A percentile compares a stretch with the other conserved stretches of the same genome.
phyloP scores from a whole-genome alignment of 2,888 invertebrate species.

The Agriotes lineatus region DNA sequence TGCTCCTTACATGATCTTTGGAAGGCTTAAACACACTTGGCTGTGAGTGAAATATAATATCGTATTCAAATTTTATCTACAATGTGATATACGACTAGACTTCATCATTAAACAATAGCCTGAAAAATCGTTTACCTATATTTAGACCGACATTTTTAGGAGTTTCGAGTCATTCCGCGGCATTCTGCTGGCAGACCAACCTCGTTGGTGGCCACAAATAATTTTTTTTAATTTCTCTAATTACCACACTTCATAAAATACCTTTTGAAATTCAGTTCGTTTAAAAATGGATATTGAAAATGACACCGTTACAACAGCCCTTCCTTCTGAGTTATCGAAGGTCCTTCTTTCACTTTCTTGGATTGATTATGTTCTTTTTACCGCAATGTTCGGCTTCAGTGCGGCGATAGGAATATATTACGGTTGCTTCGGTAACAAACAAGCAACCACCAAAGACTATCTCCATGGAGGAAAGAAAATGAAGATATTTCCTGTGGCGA shows the following conservation, averaged over 20 bases:
- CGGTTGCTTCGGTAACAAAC: slow-evolving; percentile 69
- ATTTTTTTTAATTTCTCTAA: not conserved
- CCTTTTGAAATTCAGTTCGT: no score
- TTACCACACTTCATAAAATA: no score
- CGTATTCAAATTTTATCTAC: no score
- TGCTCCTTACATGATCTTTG: no score
- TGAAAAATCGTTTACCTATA: not conserved
- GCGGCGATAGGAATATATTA: slow-evolving; percentile 60
- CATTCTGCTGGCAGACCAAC: slow-evolving; percentile 5
- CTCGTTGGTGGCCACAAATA: not conserved
- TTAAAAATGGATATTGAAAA: not conserved
- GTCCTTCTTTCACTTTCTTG: slow-evolving; percentile 26
- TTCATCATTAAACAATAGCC: not conserved
- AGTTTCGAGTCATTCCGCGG: not conserved
- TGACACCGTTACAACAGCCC: no score
- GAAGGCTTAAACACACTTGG: not conserved
- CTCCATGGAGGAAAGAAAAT: slow-evolving; percentile 79
- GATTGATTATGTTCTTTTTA: slow-evolving; percentile 52
- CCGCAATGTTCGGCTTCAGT: slow-evolving; percentile 60
- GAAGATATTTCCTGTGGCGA: slow-evolving; percentile 76
- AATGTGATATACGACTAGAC: not conserved
- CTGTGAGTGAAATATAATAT: not conserved
- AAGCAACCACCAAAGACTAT: slow-evolving; percentile 75
- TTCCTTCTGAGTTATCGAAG: not conserved
- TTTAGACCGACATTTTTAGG: not conserved